These are phyloP conservation scores for Drosophila mojavensis DNA, from an alignment of 1,140 invertebrate species.

Conservation along the genomic window DNA sequence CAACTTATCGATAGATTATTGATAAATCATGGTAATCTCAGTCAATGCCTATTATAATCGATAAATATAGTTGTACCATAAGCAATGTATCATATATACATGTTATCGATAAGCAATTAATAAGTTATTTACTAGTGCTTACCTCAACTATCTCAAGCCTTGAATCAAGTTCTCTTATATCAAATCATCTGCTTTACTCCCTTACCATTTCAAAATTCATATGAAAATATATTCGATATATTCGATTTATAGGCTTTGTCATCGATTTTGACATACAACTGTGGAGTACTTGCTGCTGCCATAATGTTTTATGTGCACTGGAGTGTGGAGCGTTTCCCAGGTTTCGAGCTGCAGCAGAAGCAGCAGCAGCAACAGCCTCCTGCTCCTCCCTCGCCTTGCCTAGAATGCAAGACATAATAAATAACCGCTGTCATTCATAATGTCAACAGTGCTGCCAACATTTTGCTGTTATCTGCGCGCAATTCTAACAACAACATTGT, in stretches of 20 bases:
- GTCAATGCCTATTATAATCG: too few relatives aligned
- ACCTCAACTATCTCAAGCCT: too few relatives aligned
- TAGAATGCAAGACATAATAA: conserved; percentile 77
- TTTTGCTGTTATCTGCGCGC: conserved; percentile 80
- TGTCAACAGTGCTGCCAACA: conserved; percentile 82
- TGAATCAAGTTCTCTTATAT: too few relatives aligned
- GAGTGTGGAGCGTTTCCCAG: conserved; percentile 25
- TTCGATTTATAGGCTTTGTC: not conserved
- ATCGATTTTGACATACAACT: conserved; percentile 7
- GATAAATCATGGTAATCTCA: not conserved
- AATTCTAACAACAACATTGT: conserved; percentile 79
- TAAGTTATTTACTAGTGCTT: too few relatives aligned
- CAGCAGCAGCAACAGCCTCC: conserved; percentile 1
- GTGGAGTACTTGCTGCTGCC: conserved; percentile 1
- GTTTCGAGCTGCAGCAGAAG: conserved; percentile 18
- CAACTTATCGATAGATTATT: not conserved
- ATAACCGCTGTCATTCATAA: conserved; percentile 83
- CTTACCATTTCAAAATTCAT: not conserved
- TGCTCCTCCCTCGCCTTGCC: not conserved
- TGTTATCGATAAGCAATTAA: too few relatives aligned
- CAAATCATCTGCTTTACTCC: too few relatives aligned
- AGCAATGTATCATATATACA: too few relatives aligned
- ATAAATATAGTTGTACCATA: too few relatives aligned
- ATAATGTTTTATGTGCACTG: not conserved
- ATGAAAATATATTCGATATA: conserved; percentile 9